These are phyloP conservation scores for Strigops habroptila DNA, from an alignment of 2,113 vertebrate species.

Conservation along the genomic window DNA sequence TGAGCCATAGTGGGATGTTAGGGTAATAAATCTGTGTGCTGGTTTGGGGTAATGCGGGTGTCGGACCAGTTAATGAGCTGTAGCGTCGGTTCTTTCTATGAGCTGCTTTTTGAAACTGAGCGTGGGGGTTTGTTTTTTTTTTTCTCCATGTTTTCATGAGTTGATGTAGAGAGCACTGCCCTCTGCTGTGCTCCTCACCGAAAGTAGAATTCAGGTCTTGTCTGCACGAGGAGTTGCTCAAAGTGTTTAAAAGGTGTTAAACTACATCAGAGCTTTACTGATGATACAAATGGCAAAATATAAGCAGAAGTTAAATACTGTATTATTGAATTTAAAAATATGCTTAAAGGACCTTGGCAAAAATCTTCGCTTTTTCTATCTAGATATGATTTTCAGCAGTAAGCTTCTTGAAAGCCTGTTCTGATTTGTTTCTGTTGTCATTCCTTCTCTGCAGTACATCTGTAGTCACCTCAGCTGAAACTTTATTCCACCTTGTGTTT, in stretches of 20 bases:
- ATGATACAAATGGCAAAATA: background rate
- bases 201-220: background rate
- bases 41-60: background rate
- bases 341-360: background rate
- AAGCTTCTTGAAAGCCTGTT: background rate
- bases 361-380: background rate
- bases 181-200: background rate
- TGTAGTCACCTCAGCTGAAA: background rate
- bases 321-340: background rate
- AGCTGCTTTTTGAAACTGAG: background rate
- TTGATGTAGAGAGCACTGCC: background rate
- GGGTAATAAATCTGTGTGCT: background rate
- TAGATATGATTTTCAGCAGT: background rate
- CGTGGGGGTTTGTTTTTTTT: background rate
- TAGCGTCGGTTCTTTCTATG: background rate
- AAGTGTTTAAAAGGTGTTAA: background rate
- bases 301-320: background rate
- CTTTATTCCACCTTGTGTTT: background rate
- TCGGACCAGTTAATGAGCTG: background rate
- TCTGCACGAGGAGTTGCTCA: background rate
- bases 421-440: background rate
- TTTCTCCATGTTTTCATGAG: background rate
- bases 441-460: background rate
- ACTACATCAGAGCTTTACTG: background rate
- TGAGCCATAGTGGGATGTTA: background rate